Base-by-base conservation (phyloP, 1,140 invertebrate genomes). In the Magallana gigas region DNA sequence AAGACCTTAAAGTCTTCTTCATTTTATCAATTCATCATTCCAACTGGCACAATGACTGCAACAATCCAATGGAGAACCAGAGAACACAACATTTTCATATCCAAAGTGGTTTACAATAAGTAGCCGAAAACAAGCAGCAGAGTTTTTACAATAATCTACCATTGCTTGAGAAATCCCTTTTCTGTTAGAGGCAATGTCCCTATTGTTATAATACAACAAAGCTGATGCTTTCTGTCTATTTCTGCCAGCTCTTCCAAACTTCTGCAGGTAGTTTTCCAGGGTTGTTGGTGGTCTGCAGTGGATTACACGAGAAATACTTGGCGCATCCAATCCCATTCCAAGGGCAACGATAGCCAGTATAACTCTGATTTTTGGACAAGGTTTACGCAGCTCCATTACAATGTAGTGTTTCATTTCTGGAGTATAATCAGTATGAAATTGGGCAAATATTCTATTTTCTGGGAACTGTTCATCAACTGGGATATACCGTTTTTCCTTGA, bases 321-420 rank as follows among this genome's bases (percentile, higher is more conserved):
- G 84, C 8, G 84, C 84, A 86, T 90, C 83, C n/a, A 90, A 68
- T 18, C 86, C 86, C 87, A 90, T 88, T 14, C 89, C 87, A 5
- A 90, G 80, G 60, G 89, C 87, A 56, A 90, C 89, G 48, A 82
- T 90, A 12, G 89, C 87, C 16, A 86, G 29, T 81, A 88, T 85
- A n/a, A 90, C 62, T 36, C 89, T 23, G 1, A 90, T 16, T 9
- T 56, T 84, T 5, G 84, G 87, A 58, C 80, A 84, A 16, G 76
- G 57, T 64, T 90, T 86, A 5, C 29, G 1, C 11, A 90, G 83
- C 48, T 90, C 89, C 14, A 14, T 23, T 9, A 90, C n/a, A 18
- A 90, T 90, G 9, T 60, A 48, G 18, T 81, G 18, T 80, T 88
- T 88, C 89, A 90, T 90, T 9, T 48, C 59, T 56, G 62, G 57